phyloP scores from a whole-genome alignment of 53 echinoderm and acorn worm species.

The Luidia sarsii region DNA sequence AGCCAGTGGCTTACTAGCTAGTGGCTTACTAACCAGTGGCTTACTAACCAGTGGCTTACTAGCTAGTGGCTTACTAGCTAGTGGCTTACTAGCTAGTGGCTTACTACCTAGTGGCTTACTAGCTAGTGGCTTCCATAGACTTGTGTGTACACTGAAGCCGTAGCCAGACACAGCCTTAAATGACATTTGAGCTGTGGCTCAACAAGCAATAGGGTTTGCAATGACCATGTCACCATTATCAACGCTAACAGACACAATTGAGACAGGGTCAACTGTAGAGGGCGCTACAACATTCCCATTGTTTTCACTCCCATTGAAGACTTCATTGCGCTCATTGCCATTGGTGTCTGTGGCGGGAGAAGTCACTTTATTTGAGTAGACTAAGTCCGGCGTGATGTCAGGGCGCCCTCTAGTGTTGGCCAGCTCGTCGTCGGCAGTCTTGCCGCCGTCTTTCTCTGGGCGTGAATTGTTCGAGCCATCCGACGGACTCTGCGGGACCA shows the following conservation, averaged over 20 bases:
- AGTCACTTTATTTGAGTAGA: conserved; percentile 35
- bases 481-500: background rate
- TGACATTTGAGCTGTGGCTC: background rate
- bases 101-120: background rate
- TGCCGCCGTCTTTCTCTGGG: background rate
- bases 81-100: too few species aligned
- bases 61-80: too few species aligned
- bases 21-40: too few species aligned
- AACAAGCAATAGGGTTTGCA: conserved; percentile 39
- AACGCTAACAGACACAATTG: background rate
- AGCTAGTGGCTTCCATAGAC: background rate
- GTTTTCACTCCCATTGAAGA: background rate
- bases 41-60: too few species aligned
- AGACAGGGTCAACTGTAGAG: background rate
- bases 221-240: conserved; percentile 40
- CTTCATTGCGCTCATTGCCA: conserved; percentile 5
- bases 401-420: too few species aligned
- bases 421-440: background rate
- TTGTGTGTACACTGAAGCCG: too few species aligned
- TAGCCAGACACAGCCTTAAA: background rate
- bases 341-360: conserved; percentile 14
- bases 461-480: background rate
- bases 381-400: conserved; percentile 7
- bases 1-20: too few species aligned
- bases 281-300: background rate